Evolutionary conservation across 1,140 invertebrate genomes (phyloP).

Genomic region (Sycobia sp.): DNA sequence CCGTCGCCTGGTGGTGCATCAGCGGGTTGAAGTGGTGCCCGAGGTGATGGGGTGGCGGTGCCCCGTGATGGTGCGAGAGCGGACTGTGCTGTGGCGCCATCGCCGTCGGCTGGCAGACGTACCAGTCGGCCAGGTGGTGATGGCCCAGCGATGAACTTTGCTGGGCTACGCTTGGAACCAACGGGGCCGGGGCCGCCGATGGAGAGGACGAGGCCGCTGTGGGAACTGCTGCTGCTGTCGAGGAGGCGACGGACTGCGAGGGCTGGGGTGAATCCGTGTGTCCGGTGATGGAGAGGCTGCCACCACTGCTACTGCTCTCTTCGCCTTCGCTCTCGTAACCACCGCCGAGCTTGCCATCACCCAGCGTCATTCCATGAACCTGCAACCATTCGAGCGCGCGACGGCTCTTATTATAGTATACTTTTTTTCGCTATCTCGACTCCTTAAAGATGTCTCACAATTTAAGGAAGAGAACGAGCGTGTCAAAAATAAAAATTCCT

Average conservation of each 20-base stretch:
- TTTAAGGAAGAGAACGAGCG: no score
- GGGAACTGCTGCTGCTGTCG: slow-evolving; percentile 39
- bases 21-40: slow-evolving; percentile 60
- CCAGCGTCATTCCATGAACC: slow-evolving; percentile 57
- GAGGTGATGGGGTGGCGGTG: slow-evolving; percentile 63
- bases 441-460: no score
- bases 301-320: slow-evolving; percentile 59
- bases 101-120: slow-evolving; percentile 63
- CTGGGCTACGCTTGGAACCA: slow-evolving; percentile 25
- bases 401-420: no score
- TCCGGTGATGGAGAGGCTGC: slow-evolving; percentile 57
- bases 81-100: slow-evolving; percentile 57
- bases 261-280: slow-evolving; percentile 58
- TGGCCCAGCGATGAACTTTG: slow-evolving; percentile 40
- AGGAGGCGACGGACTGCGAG: slow-evolving; percentile 52
- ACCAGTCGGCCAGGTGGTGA: slow-evolving; percentile 64
- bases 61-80: slow-evolving; percentile 61
- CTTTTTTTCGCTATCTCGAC: no score
- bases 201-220: slow-evolving; percentile 7
- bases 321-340: slow-evolving; percentile 61
- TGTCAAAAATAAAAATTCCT: no score
- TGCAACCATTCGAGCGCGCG: slow-evolving; percentile 31
- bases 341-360: slow-evolving; percentile 53
- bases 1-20: slow-evolving; percentile 59
- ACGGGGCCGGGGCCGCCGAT: neutral